Conservation (phyloP, 1,140 invertebrate genomes). For the Caenorhabditis inopinata region DNA sequence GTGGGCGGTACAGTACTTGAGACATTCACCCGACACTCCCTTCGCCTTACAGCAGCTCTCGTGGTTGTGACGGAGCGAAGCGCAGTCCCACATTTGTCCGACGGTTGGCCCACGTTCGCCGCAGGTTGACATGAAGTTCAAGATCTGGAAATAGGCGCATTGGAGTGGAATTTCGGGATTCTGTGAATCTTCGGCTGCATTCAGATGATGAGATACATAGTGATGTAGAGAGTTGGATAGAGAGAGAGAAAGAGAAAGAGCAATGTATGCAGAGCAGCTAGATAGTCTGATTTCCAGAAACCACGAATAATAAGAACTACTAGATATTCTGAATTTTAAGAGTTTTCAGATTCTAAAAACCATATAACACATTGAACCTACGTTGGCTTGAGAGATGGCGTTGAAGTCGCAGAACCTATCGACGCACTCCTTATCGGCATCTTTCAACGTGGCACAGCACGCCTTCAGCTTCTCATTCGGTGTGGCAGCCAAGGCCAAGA, state of each 20-base stretch:
- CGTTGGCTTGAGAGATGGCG: slow-evolving; percentile 65
- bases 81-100: slow-evolving; percentile 65
- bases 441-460: slow-evolving; percentile 58
- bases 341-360: no score
- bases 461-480: slow-evolving; percentile 63
- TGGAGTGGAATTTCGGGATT: no score
- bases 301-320: no score
- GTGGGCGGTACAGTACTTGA: slow-evolving; percentile 65
- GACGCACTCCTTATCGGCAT: slow-evolving; percentile 64
- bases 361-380: no score
- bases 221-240: no score
- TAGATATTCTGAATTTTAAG: no score
- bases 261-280: no score
- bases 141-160: slow-evolving; percentile 50
- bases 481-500: slow-evolving; percentile 41
- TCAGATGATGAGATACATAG: no score
- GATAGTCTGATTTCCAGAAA: no score
- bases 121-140: slow-evolving; percentile 64
- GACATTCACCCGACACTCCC: slow-evolving; percentile 61
- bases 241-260: no score
- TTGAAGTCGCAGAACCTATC: slow-evolving; percentile 65
- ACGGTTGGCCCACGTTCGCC: slow-evolving; percentile 62
- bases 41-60: slow-evolving; percentile 60
- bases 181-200: no score
- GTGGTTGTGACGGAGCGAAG: slow-evolving; percentile 63